phyloP scores from a whole-genome alignment of 2,888 invertebrate genomes.

The Pollenia amentaria region DNA sequence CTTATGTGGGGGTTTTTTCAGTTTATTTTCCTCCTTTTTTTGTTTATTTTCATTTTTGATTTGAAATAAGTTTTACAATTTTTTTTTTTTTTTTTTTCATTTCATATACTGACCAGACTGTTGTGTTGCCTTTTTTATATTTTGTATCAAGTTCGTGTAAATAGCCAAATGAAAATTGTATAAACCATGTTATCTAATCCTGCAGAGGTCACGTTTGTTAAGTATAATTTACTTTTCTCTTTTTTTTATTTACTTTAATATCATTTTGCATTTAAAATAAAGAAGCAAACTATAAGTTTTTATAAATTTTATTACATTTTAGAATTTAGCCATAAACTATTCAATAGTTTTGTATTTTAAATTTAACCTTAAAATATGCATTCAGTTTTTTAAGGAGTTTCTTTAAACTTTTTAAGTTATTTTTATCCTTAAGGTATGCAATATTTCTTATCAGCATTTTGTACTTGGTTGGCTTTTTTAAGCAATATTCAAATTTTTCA shows the following conservation, averaged over 20 bases:
- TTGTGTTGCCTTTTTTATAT: slow-evolving; percentile 5
- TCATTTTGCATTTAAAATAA: neutral
- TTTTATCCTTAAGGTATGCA: slow-evolving; percentile 45
- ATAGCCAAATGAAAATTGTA: slow-evolving; percentile 42
- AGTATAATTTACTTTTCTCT: slow-evolving; percentile 49
- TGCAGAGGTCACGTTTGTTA: slow-evolving; percentile 64
- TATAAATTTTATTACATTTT: neutral
- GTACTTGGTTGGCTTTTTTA: neutral
- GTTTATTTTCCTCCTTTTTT: slow-evolving; percentile 24
- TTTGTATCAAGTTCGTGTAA: slow-evolving; percentile 24
- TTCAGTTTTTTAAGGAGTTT: slow-evolving; percentile 12
- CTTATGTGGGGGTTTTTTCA: neutral
- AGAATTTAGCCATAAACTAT: slow-evolving; percentile 11
- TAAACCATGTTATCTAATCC: slow-evolving; percentile 63
- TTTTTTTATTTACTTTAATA: slow-evolving; percentile 9
- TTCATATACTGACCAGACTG: slow-evolving; percentile 59
- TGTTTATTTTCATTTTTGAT: slow-evolving; percentile 64
- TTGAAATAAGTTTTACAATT: slow-evolving; percentile 34
- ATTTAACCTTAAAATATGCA: slow-evolving; percentile 42
- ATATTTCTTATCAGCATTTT: slow-evolving; percentile 28
- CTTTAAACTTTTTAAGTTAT: slow-evolving; percentile 26
- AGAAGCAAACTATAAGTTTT: neutral
- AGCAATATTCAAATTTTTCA: neutral
- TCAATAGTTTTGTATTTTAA: slow-evolving; percentile 7
- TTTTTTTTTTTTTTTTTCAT: slow-evolving; percentile 20